phyloP scores from a whole-genome alignment of 2,888 invertebrate genomes.

The Chrysolina haemoptera region DNA sequence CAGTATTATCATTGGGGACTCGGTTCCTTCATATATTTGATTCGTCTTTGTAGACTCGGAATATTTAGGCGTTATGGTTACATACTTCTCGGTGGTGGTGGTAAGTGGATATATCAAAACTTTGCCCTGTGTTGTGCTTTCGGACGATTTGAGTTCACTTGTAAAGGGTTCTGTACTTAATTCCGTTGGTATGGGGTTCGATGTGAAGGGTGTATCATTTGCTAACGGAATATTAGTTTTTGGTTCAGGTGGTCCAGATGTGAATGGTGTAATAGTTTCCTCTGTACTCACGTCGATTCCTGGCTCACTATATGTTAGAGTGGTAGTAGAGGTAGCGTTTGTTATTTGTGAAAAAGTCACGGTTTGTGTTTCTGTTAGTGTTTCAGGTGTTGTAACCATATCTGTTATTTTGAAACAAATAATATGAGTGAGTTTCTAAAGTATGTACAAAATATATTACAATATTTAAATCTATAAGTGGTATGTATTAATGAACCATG shows the following conservation, averaged over 20 bases:
- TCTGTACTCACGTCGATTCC: conserved; percentile 53
- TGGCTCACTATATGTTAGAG: conserved; percentile 58
- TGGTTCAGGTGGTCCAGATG: conserved; percentile 24
- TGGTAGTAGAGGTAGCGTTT: conserved; percentile 61
- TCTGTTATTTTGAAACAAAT: conserved; percentile 68
- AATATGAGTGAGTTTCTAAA: conserved; percentile 58
- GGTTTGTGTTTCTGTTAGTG: conserved; percentile 68
- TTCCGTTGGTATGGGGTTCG: conserved; percentile 30
- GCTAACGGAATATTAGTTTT: conserved; percentile 8
- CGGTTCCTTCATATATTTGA: neutral
- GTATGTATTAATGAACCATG: conserved; percentile 54
- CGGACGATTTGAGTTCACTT: conserved; percentile 55
- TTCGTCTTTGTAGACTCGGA: conserved; percentile 27
- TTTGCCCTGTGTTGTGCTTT: conserved; percentile 51
- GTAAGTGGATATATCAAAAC: conserved; percentile 44
- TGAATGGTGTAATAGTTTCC: conserved; percentile 47
- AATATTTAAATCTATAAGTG: conserved; percentile 48
- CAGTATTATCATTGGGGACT: neutral
- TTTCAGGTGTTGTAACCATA: conserved; percentile 68
- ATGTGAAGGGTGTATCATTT: conserved; percentile 29
- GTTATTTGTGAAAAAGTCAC: conserved; percentile 62
- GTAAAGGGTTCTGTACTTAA: conserved; percentile 30
- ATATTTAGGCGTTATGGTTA: conserved; percentile 48
- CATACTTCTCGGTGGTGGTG: conserved; percentile 45
- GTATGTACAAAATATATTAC: conserved; percentile 49